Evolutionary conservation across 2,888 invertebrate genomes (phyloP).

Genomic region (Gryllus longicercus): DNA sequence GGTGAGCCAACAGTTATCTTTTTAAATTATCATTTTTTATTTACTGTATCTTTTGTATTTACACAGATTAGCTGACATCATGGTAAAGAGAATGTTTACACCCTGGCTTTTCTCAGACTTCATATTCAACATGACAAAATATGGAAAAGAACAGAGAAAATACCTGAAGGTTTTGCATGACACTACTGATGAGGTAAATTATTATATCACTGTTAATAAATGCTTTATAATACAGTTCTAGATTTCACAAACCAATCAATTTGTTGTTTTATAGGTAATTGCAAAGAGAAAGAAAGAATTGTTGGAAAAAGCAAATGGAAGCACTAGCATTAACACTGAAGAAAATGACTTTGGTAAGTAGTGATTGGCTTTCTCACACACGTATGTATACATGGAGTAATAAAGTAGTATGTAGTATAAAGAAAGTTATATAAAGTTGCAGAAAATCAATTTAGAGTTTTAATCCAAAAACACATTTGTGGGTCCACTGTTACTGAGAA

Average conservation of each 20-base stretch:
- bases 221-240: no score
- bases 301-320: not conserved
- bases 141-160: slow-evolving; percentile 27
- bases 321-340: no score
- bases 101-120: slow-evolving; percentile 30
- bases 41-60: not conserved
- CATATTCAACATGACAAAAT: slow-evolving; percentile 21
- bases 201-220: no score
- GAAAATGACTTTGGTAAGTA: not conserved
- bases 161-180: slow-evolving; percentile 29
- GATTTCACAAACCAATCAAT: no score
- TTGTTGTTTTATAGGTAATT: slow-evolving; percentile 20
- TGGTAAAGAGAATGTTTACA: slow-evolving; percentile 25
- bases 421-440: no score
- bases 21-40: not conserved
- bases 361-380: not conserved
- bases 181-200: slow-evolving; percentile 24
- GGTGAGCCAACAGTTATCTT: no score
- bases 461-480: no score
- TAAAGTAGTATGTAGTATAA: no score
- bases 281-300: slow-evolving; percentile 19
- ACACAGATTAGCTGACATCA: slow-evolving; percentile 26
- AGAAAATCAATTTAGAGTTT: no score
- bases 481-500: no score
- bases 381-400: no score